Percentiles rank a stretch among this genome's conserved stretches.
Conservation (phyloP, 2,797 vertebrate genomes). For the Xiphophorus birchmanni region DNA sequence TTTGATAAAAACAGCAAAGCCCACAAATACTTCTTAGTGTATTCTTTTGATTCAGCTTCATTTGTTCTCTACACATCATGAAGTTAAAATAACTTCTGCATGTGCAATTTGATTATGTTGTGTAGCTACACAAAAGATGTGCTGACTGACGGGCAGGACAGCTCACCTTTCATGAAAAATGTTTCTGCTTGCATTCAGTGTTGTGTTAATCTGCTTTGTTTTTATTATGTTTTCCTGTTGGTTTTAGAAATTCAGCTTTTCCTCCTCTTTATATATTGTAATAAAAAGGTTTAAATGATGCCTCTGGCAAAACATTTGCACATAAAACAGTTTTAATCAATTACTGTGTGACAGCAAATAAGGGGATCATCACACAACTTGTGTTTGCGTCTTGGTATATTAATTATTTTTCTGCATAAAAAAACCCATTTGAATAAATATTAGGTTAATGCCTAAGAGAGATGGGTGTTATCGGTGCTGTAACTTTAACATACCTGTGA, state of each 20-base stretch:
- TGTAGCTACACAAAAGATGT: background rate
- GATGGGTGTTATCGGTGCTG: background rate
- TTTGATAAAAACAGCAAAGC: background rate
- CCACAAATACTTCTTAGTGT: background rate
- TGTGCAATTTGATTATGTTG: background rate
- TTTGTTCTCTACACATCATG: background rate
- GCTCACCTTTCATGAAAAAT: background rate
- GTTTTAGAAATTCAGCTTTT: background rate
- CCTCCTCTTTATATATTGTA: background rate
- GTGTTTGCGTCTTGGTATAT: background rate
- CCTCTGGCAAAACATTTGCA: conserved; percentile 11
- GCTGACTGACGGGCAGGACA: background rate
- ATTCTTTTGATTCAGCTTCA: background rate
- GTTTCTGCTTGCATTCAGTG: background rate
- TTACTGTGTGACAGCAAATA: conserved; percentile 11
- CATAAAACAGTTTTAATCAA: conserved; percentile 22
- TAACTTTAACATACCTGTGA: background rate
- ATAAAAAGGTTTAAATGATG: background rate
- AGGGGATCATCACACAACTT: background rate
- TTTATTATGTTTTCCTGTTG: background rate
- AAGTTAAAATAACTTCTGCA: background rate
- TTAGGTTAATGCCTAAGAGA: background rate
- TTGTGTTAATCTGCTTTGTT: background rate
- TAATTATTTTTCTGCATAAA: background rate
- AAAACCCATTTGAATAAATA: background rate